Evolutionary conservation across 2,888 invertebrate genomes (phyloP).

Genomic region (Callosobruchus maculatus): DNA sequence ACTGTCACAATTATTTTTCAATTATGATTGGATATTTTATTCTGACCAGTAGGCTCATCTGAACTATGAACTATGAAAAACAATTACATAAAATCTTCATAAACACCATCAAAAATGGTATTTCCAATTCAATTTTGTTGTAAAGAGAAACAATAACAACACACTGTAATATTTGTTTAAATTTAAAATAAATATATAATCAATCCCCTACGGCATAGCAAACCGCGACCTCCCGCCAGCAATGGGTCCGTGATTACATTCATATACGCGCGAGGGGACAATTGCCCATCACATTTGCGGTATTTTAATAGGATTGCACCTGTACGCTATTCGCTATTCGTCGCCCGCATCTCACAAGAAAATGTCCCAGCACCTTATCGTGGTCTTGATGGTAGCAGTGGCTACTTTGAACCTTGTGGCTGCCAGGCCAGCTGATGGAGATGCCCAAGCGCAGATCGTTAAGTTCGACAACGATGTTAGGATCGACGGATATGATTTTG

Average conservation of each 20-base stretch:
- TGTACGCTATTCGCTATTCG: conserved; percentile 5
- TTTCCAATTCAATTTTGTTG: too few relatives aligned
- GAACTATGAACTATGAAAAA: too few relatives aligned
- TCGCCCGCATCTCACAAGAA: conserved; percentile 7
- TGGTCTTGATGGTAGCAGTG: conserved; percentile 4
- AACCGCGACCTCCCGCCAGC: not conserved
- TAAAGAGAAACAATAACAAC: too few relatives aligned
- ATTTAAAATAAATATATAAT: too few relatives aligned
- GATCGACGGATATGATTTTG: conserved; percentile 19
- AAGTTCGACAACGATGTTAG: conserved; percentile 17
- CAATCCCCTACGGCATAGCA: not conserved
- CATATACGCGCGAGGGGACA: not conserved
- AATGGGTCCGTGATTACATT: not conserved
- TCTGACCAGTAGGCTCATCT: too few relatives aligned
- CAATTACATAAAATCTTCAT: too few relatives aligned
- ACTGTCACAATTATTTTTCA: too few relatives aligned
- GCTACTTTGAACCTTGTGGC: conserved; percentile 5
- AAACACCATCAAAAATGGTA: too few relatives aligned
- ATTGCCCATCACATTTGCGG: not conserved
- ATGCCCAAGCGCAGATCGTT: conserved; percentile 15
- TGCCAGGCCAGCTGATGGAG: conserved; percentile 14
- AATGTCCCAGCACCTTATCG: conserved; percentile 12
- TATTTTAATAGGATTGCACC: conserved; percentile 17
- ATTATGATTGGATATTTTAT: too few relatives aligned
- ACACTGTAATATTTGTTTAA: too few relatives aligned